These are phyloP conservation scores for Sander lucioperca DNA, from an alignment of 2,113 vertebrate species.

Conservation along the genomic window DNA sequence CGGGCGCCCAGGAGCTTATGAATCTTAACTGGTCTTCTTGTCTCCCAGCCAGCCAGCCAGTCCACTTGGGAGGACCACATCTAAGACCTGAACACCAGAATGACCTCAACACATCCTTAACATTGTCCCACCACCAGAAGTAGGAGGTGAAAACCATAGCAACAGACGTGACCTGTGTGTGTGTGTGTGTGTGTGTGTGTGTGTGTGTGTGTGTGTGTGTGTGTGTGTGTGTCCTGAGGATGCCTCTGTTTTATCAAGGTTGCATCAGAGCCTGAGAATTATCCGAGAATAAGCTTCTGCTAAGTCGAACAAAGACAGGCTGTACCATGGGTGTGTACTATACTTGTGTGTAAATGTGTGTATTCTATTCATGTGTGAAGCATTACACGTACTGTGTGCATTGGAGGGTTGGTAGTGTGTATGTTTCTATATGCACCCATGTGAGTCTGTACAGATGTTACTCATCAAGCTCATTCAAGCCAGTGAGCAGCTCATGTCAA, in stretches of 20 bases:
- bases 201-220: too few relatives aligned
- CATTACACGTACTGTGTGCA: neutral
- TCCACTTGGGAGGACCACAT: neutral
- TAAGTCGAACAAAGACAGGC: constrained; percentile 10
- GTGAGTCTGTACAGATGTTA: constrained; percentile 43
- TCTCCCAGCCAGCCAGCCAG: neutral
- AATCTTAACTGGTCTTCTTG: neutral
- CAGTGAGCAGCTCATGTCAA: constrained; percentile 23
- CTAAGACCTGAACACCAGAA: constrained; percentile 8
- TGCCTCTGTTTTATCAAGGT: constrained; percentile 43
- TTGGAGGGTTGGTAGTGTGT: constrained; percentile 4
- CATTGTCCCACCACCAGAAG: constrained; percentile 10
- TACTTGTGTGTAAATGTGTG: constrained; percentile 38
- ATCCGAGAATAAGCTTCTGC: constrained; percentile 27
- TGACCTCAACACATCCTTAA: neutral
- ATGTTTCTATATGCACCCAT: constrained; percentile 20
- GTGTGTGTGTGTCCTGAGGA: constrained; percentile 46
- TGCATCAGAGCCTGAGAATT: constrained; percentile 42
- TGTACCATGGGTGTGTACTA: constrained; percentile 41
- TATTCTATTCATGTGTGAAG: constrained; percentile 43
- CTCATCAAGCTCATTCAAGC: constrained; percentile 50
- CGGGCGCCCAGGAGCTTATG: neutral
- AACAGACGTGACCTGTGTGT: constrained; percentile 53
- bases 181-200: too few relatives aligned
- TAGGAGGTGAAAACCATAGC: constrained; percentile 61